Percentiles rank a stretch among this genome's conserved stretches.
phyloP scores from a whole-genome alignment of 2,888 invertebrate genomes.

The Selenia dentaria region DNA sequence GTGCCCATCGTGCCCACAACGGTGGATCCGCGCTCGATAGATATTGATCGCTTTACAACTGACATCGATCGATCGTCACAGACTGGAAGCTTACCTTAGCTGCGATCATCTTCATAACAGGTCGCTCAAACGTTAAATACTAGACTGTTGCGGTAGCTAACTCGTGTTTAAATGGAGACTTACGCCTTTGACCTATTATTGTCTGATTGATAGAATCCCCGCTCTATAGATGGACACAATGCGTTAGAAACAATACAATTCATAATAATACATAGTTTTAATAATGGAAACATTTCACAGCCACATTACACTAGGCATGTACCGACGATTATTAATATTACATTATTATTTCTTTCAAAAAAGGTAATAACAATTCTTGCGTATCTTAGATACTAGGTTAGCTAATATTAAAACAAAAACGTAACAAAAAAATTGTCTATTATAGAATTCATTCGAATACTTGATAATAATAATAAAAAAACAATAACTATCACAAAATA shows the following conservation, averaged over 20 bases:
- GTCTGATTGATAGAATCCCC: neutral
- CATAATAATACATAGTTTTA: conserved; percentile 21
- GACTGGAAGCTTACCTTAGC: no score
- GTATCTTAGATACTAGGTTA: conserved; percentile 31
- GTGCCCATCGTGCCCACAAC: no score
- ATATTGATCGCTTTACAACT: no score
- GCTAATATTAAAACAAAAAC: conserved; percentile 15
- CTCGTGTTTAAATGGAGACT: no score
- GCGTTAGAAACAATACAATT: conserved; percentile 18
- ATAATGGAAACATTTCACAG: conserved; percentile 51
- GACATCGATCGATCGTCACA: no score
- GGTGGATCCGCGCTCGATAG: no score
- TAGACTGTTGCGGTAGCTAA: no score
- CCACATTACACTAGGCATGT: conserved; percentile 29
- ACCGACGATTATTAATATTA: neutral
- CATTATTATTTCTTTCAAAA: neutral
- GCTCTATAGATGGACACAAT: conserved; percentile 3
- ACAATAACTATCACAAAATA: no score
- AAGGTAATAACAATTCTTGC: conserved; percentile 20
- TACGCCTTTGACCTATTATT: no score
- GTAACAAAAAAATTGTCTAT: conserved; percentile 15
- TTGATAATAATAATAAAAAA: neutral
- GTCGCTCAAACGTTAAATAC: no score
- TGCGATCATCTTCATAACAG: no score
- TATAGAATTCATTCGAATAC: conserved; percentile 19